Evolutionary conservation across 2,888 invertebrate genomes (phyloP).

Genomic region (Itoplectis maculator): DNA sequence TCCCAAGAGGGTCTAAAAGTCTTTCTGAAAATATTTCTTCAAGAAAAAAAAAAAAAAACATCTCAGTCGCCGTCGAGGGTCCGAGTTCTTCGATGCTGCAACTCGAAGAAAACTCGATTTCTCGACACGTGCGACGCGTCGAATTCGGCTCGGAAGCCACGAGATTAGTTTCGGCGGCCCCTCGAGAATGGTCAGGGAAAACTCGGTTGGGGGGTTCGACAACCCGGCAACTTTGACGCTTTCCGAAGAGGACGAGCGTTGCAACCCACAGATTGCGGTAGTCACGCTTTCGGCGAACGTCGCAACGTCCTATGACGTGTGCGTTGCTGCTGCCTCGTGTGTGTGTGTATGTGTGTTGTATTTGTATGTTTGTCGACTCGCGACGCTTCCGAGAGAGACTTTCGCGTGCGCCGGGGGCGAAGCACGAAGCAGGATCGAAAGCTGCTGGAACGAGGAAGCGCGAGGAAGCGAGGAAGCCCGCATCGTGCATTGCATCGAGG

Average conservation of each 20-base stretch:
- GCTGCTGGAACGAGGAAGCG: no score
- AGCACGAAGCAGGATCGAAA: conserved; percentile 62
- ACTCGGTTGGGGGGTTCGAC: no score
- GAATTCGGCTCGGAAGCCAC: neutral
- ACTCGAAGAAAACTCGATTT: neutral
- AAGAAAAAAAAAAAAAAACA: no score
- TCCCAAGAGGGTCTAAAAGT: no score
- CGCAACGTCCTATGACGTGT: no score
- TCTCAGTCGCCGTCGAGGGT: no score
- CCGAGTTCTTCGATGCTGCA: no score
- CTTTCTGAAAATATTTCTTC: no score
- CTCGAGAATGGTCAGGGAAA: no score
- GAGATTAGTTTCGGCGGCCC: neutral
- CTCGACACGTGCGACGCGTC: neutral
- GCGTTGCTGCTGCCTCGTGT: no score
- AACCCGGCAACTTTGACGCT: neutral
- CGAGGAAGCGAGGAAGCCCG: conserved; percentile 59
- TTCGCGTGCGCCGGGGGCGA: conserved; percentile 16
- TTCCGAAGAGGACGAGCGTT: conserved; percentile 8
- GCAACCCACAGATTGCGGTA: no score
- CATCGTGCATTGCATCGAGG: conserved; percentile 46
- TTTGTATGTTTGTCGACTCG: neutral
- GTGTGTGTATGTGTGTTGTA: conserved; percentile 26
- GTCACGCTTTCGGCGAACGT: neutral
- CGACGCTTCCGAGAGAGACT: conserved; percentile 16